Base-by-base conservation (phyloP, 2,888 invertebrate species). In the Cremastinae sp. region DNA sequence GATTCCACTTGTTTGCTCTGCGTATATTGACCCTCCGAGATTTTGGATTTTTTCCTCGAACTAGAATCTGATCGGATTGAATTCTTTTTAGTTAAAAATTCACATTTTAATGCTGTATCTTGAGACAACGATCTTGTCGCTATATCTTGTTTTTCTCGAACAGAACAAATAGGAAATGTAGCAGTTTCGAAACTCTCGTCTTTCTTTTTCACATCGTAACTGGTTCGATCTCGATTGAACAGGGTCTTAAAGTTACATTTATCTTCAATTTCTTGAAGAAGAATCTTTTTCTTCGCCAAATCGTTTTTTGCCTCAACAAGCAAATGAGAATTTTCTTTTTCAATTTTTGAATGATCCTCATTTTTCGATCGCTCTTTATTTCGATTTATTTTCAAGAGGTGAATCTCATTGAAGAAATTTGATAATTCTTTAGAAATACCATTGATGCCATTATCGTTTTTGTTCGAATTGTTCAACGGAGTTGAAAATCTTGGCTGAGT, bases 401-500 rank as follows among this genome's bases (percentile, higher is more conserved):
- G 47, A 14, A 76, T 69, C 18, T 64, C 76, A n/a, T 43, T 16
- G n/a, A 65, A 61, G 65, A 77, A 77, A 43, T 47, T 61, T 2
- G 64, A 58, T 14, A 76, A 69, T 37, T 76, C 76, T 20, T 53
- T 47, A 1, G 49, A 61, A 12, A 41, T 55, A 14, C 64, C 45
- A 69, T 73, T 58, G 3, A 4, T 10, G 5, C 35, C 58, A 16
- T 61, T 16, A 3, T 10, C 47, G 12, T 45, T 66, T 1, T 75
- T 68, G 1, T 55, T 66, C 16, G 51, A 39, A 53, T 61, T 75
- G n/a, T 74, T 77, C 62, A 80, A 58, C 14, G 79, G 80, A 7
- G 80, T 80, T 12, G 80, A 80, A 69, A 74, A 79, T 58, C 74
- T 74, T 8, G 69, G 70, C 39, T 61, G 77, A 37, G 58, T 8